Evolutionary conservation across 35 echinoderm and acorn worm species (phyloP).

Genomic region (Hemicentrotus pulcherrimus): DNA sequence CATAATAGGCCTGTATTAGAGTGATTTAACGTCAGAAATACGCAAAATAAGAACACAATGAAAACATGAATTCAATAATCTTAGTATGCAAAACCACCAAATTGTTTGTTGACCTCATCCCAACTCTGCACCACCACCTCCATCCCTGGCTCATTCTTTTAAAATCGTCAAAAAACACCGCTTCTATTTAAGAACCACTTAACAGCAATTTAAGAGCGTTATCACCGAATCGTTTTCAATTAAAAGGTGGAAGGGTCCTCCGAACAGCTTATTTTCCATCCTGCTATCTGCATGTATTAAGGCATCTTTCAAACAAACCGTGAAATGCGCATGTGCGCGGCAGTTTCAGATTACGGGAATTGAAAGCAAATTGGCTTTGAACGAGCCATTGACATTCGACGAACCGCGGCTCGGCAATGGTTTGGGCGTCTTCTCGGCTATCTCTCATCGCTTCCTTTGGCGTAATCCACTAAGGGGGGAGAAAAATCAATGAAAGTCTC

Average conservation of each 20-base stretch:
- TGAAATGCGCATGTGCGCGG: background rate
- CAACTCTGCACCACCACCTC: too few relatives aligned
- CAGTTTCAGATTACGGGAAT: constrained; percentile 13
- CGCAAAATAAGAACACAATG: background rate
- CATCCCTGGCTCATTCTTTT: background rate
- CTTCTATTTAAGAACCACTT: constrained; percentile 2
- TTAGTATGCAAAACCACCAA: too few relatives aligned
- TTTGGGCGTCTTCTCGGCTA: constrained; percentile 17
- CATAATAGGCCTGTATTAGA: too few relatives aligned
- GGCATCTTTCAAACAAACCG: background rate
- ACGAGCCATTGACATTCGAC: constrained; percentile 29
- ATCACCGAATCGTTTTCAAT: background rate
- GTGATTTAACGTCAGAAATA: too few relatives aligned
- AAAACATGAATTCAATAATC: background rate
- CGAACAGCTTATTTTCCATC: background rate
- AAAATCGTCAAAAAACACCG: background rate
- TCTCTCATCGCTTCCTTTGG: background rate
- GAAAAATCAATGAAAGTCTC: background rate
- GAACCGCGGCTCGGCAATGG: background rate
- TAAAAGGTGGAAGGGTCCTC: background rate
- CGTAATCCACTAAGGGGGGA: constrained; percentile 15
- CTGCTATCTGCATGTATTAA: background rate
- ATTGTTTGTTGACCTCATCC: too few relatives aligned
- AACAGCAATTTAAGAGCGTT: background rate
- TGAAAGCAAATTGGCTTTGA: constrained; percentile 39